Base-by-base conservation (phyloP, 2,888 invertebrate genomes). In the Ormia ochracea region DNA sequence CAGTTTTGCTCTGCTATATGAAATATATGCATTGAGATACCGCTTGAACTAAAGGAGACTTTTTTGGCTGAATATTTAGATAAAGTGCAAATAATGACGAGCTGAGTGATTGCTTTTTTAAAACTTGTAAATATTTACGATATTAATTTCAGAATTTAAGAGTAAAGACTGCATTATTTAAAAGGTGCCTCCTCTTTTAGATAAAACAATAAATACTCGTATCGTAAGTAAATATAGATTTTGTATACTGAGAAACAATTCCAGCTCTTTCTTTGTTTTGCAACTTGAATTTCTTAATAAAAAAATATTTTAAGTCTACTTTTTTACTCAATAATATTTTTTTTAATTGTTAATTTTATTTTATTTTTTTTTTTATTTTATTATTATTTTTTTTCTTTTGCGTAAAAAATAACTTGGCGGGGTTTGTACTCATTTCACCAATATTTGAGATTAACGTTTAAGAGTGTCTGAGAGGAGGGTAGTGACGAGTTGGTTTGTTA, bases 191-290 rank as follows among this genome's bases (percentile, higher is more conserved):
- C 2, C 21, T 5, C 14, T 28, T 23, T 23, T 41, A 61, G 31
- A 72, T 31, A 58, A 56, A 69, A 69, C 36, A 45, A 36, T 33
- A 69, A 48, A 70, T 31, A n/a, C n/a, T n/a, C n/a, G n/a, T n/a
- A 70, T 59, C 38, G 48, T 38, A 10, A 59, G 43, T 70, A 70
- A 70, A 70, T 70, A 59, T 61, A 59, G 41, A 54, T 63, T 38
- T 59, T 50, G 14, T 23, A 26, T 10, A 52, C 33, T 2, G 61
- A 72, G 12, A 50, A 72, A 31, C 58, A 43, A 43, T 54, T 58
- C 14, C 14, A 36, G 26, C 48, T 58, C 58, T 58, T 36, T 58
- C 58, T 58, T 48, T 58, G 45, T 58, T 58, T 56, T 58, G 17
- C 3, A 48, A 56, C 58, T 19, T 58, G 4, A 48, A 69, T 36